A percentile compares a stretch with the other conserved stretches of the same genome.
These are phyloP conservation scores for Drosophila parvula DNA, from an alignment of 1,140 invertebrate species.

Conservation along the genomic window DNA sequence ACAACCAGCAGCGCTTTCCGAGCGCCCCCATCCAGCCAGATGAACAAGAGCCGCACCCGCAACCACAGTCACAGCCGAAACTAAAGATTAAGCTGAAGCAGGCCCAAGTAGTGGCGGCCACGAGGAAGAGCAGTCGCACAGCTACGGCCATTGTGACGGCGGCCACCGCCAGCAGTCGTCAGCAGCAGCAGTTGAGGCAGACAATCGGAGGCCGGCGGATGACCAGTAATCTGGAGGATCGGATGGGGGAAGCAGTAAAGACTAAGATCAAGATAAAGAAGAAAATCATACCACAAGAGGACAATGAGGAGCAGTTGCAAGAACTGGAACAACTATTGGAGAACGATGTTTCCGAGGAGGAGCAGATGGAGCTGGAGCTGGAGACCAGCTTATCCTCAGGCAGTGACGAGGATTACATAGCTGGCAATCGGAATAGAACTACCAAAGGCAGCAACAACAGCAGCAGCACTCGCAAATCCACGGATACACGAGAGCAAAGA, in stretches of 20 bases:
- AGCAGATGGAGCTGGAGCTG: slow-evolving; percentile 37
- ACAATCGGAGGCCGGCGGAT: slow-evolving; percentile 33
- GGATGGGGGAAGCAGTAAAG: slow-evolving; percentile 75
- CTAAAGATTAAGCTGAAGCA: slow-evolving; percentile 30
- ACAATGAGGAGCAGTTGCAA: slow-evolving; percentile 23
- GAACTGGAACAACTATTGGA: slow-evolving; percentile 22
- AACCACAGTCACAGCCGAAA: slow-evolving; percentile 35
- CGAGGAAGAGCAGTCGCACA: slow-evolving; percentile 76
- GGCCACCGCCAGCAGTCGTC: slow-evolving; percentile 76
- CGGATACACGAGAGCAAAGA: slow-evolving; percentile 57
- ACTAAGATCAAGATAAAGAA: slow-evolving; percentile 77
- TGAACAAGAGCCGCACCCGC: slow-evolving; percentile 48
- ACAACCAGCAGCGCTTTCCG: slow-evolving; percentile 76
- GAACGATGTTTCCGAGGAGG: slow-evolving; percentile 36
- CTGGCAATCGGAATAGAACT: slow-evolving; percentile 19
- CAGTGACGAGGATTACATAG: slow-evolving; percentile 69
- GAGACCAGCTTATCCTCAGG: slow-evolving; percentile 51
- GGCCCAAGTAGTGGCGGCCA: slow-evolving; percentile 51
- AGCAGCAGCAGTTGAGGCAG: slow-evolving; percentile 58
- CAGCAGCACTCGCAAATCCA: slow-evolving; percentile 3
- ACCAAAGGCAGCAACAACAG: slow-evolving; percentile 6
- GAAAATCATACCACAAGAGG: slow-evolving; percentile 1
- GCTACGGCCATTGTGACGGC: slow-evolving; percentile 78
- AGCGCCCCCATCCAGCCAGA: slow-evolving; percentile 84
- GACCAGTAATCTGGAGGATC: slow-evolving; percentile 75